These are phyloP conservation scores for Scolopax bukidnonensis DNA, from an alignment of 2,797 vertebrate genomes.

Conservation along the genomic window DNA sequence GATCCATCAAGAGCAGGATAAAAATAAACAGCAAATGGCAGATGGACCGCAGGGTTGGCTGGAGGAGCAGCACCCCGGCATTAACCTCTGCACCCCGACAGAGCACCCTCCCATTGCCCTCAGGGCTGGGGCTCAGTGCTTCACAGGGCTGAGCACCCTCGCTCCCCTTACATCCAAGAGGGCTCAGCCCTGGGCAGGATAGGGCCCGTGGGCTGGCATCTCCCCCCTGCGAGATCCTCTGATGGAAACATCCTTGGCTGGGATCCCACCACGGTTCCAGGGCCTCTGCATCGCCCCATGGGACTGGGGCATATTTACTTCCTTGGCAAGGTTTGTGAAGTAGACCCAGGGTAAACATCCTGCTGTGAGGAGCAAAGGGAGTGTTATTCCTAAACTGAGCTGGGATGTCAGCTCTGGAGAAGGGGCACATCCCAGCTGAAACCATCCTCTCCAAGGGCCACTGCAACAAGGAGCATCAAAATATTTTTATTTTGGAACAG, in stretches of 20 bases:
- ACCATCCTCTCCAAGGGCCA: neutral
- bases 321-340: neutral
- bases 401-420: neutral
- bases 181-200: neutral
- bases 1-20: slow-evolving; percentile 1
- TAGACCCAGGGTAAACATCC: neutral
- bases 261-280: neutral
- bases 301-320: neutral
- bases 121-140: neutral
- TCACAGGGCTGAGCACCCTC: neutral
- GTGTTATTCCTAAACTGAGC: neutral
- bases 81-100: neutral
- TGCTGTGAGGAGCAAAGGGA: neutral
- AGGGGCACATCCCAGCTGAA: neutral
- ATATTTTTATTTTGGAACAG: too few species aligned
- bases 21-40: slow-evolving; percentile 27
- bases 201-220: neutral
- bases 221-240: neutral
- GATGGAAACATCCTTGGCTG: neutral
- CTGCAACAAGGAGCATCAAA: neutral
- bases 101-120: neutral
- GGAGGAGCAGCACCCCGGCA: neutral
- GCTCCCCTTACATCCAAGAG: neutral
- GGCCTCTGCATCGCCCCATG: neutral
- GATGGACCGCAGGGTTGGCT: neutral